A percentile compares a stretch with the other conserved stretches of the same genome.
Evolutionary conservation across 1,140 invertebrate species (phyloP).

Genomic region (Euwallacea fornicatus): DNA sequence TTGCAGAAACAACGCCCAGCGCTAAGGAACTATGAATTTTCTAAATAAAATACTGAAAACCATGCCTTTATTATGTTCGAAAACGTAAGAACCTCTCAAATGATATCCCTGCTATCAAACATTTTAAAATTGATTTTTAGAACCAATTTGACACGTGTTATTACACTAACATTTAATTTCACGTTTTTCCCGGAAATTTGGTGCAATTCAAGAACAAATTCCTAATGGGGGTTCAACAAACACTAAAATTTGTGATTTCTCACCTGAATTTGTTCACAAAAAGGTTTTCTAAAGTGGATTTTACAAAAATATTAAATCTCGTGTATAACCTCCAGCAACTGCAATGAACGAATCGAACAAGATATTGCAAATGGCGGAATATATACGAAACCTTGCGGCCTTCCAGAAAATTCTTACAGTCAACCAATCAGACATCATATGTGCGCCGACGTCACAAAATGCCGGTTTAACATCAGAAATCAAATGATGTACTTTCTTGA

Average conservation of each 20-base stretch:
- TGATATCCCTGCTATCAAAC: not conserved
- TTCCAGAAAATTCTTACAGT: slow-evolving; percentile 25
- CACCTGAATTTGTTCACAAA: not conserved
- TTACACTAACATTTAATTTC: not conserved
- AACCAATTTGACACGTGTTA: not conserved
- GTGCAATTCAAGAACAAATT: not conserved
- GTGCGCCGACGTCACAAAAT: no score
- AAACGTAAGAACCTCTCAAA: not conserved
- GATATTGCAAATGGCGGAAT: slow-evolving; percentile 34
- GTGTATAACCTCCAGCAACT: slow-evolving; percentile 28
- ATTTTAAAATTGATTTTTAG: not conserved
- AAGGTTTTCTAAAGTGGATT: slow-evolving; percentile 4
- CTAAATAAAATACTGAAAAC: no score
- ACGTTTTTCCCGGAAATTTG: not conserved
- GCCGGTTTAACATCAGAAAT: no score
- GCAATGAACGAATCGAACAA: slow-evolving; percentile 29
- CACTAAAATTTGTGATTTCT: not conserved
- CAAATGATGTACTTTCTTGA: no score
- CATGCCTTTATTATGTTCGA: no score
- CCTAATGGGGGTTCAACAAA: not conserved
- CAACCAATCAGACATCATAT: slow-evolving; percentile 16
- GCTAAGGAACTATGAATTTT: no score
- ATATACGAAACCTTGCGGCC: slow-evolving; percentile 15
- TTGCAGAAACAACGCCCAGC: no score
- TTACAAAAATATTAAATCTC: slow-evolving; percentile 18